These are phyloP conservation scores for Zenarchopterus dispar DNA, from an alignment of 2,797 vertebrate species.

Conservation along the genomic window DNA sequence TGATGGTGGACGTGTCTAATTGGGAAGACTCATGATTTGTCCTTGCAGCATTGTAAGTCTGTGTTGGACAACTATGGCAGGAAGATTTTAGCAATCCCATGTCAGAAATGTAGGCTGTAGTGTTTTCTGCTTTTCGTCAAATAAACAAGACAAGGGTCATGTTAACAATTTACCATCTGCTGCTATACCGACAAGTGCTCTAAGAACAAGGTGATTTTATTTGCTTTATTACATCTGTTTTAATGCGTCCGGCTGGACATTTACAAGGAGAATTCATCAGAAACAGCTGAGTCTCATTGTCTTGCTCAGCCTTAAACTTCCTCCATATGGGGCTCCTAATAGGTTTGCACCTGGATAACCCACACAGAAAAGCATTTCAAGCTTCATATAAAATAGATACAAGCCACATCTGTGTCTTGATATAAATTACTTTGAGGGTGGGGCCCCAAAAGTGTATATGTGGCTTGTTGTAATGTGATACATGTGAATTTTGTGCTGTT, in stretches of 20 bases:
- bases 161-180: conserved; percentile 48
- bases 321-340: conserved; percentile 33
- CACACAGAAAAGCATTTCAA: conserved; percentile 29
- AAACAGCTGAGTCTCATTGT: conserved; percentile 55
- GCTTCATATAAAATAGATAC: conserved; percentile 19
- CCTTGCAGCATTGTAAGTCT: conserved; percentile 4
- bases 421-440: conserved; percentile 19
- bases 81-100: conserved; percentile 30
- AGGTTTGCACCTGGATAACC: conserved; percentile 20
- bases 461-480: conserved; percentile 6
- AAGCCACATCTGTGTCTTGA: conserved; percentile 20
- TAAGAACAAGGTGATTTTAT: conserved; percentile 26
- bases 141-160: conserved; percentile 38
- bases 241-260: conserved; percentile 41
- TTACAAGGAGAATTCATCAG: conserved; percentile 57
- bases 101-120: conserved; percentile 18
- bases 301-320: conserved; percentile 46
- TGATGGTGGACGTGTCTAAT: not conserved
- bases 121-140: conserved; percentile 27
- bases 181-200: conserved; percentile 22
- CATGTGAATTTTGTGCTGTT: conserved; percentile 1
- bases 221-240: conserved; percentile 45
- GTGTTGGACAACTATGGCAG: conserved; percentile 15
- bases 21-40: conserved; percentile 23
- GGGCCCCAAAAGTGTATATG: not conserved